Base-by-base conservation (phyloP, 35 echinoderm and acorn worm genomes). In the Heliocidaris tuberculata region DNA sequence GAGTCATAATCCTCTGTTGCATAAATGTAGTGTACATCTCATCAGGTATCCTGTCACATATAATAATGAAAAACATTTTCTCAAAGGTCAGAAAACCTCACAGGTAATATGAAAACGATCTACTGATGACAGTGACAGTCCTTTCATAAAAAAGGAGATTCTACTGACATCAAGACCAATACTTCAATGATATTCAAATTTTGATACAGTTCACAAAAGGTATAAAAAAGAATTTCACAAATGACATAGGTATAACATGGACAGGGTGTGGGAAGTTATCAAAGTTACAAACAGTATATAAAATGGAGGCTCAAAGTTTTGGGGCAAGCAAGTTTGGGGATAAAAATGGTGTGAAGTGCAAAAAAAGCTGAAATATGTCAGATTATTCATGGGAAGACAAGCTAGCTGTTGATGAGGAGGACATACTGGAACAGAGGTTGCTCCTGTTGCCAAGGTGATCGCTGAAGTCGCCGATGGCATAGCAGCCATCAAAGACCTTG, bases 341-440 rank as follows among this genome's bases (percentile, higher is more conserved):
- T 78, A 78, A 78, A 78, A 78, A 78, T 78, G 65, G 19, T 21
- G 27, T 78, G 65, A 78, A n/a, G 65, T 78, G 65, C 65, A 78
- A 78, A 78, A 78, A 78, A 78, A 27, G 65, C 65, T 78, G 65
- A 78, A 24, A 78, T 49, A 30, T 52, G 9, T 93, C 13, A 31
- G 13, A 50, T 95, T 88, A 95, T 32, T 95, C 94, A 85, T 95
- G 94, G 88, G 90, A 70, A 61, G 94, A 95, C 94, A 95, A 85
- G 85, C 94, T 95, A 7, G 94, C 49, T 30, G 94, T 95, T 87
- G 94, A 95, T 61, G 94, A 95, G 52, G 94, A 95, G 48, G 94
- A 95, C 52, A 91, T 88, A 49, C 94, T 95, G 94, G 88, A 95
- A 31, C 94, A 95, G 48, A 95, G 86, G 42, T 95, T 90, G 47